Evolutionary conservation across 2,888 invertebrate species (phyloP).

Genomic region (Chirona hameri): DNA sequence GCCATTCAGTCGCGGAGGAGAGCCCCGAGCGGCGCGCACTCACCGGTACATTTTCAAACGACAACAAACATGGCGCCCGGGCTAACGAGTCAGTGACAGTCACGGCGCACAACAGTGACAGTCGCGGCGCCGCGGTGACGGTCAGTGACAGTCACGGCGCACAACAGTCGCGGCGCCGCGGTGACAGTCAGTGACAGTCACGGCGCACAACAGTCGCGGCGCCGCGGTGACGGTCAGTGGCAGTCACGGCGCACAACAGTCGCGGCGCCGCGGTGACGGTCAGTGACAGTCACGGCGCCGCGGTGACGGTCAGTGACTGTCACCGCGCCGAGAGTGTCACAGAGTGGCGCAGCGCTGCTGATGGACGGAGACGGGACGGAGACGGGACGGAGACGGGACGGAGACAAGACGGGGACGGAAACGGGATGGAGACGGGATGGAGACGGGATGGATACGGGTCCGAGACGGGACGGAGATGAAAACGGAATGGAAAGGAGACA

Average conservation of each 20-base stretch:
- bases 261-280: background rate
- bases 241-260: background rate
- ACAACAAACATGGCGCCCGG: slow-evolving; percentile 12
- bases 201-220: slow-evolving; percentile 10
- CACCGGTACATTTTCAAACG: slow-evolving; percentile 12
- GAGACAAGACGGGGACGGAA: too few species aligned
- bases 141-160: background rate
- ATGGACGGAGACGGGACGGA: too few species aligned
- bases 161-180: background rate
- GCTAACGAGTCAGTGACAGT: background rate
- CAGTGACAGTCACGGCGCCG: background rate
- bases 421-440: too few species aligned
- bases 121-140: background rate
- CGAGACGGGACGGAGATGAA: too few species aligned
- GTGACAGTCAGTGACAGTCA: background rate
- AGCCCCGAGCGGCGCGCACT: background rate
- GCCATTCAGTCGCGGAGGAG: background rate
- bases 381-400: too few species aligned
- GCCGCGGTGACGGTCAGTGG: background rate
- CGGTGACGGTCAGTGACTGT: too few species aligned
- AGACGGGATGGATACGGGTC: too few species aligned
- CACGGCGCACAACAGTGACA: background rate
- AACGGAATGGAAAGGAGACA: too few species aligned
- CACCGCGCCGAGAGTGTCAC: too few species aligned
- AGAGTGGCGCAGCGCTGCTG: too few species aligned